A percentile compares a stretch with the other conserved stretches of the same genome.
Conservation (phyloP, 2,113 vertebrate genomes). For the Rutilus rutilus region DNA sequence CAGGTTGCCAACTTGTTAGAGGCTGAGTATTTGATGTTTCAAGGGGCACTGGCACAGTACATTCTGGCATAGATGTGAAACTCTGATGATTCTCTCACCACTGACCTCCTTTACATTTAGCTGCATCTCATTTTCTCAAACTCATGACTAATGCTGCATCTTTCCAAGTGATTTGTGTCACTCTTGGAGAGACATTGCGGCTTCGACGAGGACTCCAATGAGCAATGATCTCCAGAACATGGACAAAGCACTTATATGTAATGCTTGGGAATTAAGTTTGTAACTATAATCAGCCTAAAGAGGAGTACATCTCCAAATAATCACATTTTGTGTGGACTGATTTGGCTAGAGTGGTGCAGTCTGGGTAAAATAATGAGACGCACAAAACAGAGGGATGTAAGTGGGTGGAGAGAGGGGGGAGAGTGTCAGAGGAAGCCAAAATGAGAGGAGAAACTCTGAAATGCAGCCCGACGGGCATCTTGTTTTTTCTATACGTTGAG, state of each 20-base stretch:
- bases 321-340: neutral
- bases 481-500: constrained; percentile 28
- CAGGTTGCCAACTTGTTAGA: constrained; percentile 47
- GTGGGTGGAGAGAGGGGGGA: constrained; percentile 28
- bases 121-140: constrained; percentile 48
- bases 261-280: constrained; percentile 51
- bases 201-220: neutral
- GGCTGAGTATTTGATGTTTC: constrained; percentile 19
- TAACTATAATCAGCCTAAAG: constrained; percentile 33
- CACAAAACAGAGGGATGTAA: constrained; percentile 26
- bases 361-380: constrained; percentile 40
- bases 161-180: constrained; percentile 30
- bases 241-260: constrained; percentile 51
- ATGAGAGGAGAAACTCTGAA: neutral
- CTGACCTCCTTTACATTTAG: constrained; percentile 41
- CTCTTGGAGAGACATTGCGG: constrained; percentile 16
- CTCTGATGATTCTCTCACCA: constrained; percentile 19
- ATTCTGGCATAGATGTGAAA: constrained; percentile 1
- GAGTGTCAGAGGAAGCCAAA: constrained; percentile 40
- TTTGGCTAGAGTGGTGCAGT: constrained; percentile 5
- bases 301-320: constrained; percentile 34
- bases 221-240: constrained; percentile 39
- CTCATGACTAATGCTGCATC: constrained; percentile 55
- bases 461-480: constrained; percentile 19
- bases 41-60: constrained; percentile 5